These are phyloP conservation scores for Triplophysa siluroides DNA, from an alignment of 2,113 vertebrate genomes.

Conservation along the genomic window DNA sequence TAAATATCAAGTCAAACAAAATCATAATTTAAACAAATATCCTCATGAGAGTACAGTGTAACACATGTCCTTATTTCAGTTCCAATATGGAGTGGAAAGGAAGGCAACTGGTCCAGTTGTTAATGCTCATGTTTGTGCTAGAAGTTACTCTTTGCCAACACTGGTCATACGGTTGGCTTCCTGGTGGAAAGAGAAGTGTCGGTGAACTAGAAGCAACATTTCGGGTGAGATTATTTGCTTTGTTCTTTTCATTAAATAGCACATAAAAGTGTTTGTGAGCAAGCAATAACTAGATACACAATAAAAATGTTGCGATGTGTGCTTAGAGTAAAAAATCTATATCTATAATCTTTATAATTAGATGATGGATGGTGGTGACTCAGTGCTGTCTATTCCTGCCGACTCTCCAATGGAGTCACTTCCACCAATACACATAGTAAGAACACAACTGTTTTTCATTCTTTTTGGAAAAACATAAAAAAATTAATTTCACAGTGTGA, in stretches of 20 bases:
- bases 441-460: not conserved
- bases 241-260: too few species aligned
- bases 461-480: not conserved
- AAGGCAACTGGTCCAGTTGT: constrained; percentile 63
- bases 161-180: constrained; percentile 80
- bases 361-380: constrained; percentile 75
- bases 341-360: constrained; percentile 40
- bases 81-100: constrained; percentile 35
- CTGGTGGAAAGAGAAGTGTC: constrained; percentile 76
- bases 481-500: not conserved
- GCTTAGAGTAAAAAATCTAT: not conserved
- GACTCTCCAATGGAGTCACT: constrained; percentile 22
- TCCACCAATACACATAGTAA: constrained; percentile 33
- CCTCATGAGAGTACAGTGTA: not conserved
- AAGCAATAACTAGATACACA: not conserved
- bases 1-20: not conserved
- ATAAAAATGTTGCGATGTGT: not conserved
- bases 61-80: not conserved
- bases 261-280: not conserved
- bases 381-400: constrained; percentile 54
- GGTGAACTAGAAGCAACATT: constrained; percentile 73
- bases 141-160: constrained; percentile 74
- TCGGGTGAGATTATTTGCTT: constrained; percentile 63
- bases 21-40: not conserved
- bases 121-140: constrained; percentile 68